Percentiles rank a stretch among this genome's conserved stretches.
These are phyloP conservation scores for Ptycholaimellus sp. DNA, from an alignment of 2,888 invertebrate species.

Conservation along the genomic window DNA sequence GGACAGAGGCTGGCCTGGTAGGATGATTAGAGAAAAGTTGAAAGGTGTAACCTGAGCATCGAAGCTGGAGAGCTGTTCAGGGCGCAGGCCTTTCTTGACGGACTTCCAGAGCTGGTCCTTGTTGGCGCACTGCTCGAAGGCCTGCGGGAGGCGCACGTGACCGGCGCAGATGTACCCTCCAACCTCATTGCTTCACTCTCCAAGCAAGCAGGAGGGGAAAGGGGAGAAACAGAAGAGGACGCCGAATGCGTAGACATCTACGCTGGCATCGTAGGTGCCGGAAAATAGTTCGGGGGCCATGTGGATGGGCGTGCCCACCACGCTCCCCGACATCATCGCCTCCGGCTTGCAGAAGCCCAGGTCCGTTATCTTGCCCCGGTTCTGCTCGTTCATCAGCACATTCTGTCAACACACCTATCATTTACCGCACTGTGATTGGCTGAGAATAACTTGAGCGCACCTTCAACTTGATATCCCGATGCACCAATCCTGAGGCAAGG, in stretches of 20 bases:
- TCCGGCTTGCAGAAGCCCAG: slow-evolving; percentile 69
- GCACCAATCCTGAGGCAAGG: no score
- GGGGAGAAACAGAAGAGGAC: slow-evolving; percentile 47
- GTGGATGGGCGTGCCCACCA: slow-evolving; percentile 54
- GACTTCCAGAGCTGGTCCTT: slow-evolving; percentile 63
- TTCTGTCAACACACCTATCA: neutral
- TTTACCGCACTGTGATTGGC: neutral
- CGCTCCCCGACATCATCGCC: slow-evolving; percentile 65
- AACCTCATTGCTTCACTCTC: no score
- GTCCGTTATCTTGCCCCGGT: slow-evolving; percentile 57
- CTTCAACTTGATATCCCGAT: slow-evolving; percentile 66
- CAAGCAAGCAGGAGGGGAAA: no score
- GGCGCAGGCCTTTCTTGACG: slow-evolving; percentile 54
- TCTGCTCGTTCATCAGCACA: slow-evolving; percentile 39
- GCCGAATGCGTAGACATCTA: slow-evolving; percentile 70
- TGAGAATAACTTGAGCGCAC: no score
- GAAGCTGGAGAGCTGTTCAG: slow-evolving; percentile 50
- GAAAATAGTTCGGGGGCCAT: slow-evolving; percentile 68
- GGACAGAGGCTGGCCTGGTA: no score
- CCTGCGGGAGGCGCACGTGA: slow-evolving; percentile 47
- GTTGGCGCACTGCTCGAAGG: slow-evolving; percentile 56
- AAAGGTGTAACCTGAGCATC: no score
- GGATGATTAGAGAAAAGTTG: no score
- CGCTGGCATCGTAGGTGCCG: slow-evolving; percentile 51
- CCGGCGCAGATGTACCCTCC: slow-evolving; percentile 73